Conservation (phyloP, 2,113 vertebrate genomes). For the Zeus faber region DNA sequence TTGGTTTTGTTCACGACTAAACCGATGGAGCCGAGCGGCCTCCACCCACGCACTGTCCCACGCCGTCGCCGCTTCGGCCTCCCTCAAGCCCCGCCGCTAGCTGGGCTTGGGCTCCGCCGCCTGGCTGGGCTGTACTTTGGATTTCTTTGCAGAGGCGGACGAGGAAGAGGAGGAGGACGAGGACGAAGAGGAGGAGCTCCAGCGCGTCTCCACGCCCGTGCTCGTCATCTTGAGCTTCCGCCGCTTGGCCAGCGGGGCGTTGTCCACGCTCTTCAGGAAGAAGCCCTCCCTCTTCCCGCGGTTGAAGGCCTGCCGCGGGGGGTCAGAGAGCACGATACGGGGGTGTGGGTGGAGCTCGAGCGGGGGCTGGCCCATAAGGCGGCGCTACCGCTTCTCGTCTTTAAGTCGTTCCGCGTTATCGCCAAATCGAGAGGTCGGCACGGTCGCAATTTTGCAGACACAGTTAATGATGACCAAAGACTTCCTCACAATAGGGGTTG, state of each 20-base stretch:
- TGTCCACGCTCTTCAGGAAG: conserved; percentile 91
- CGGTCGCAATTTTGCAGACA: no score
- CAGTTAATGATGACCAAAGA: no score
- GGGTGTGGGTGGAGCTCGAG: no score
- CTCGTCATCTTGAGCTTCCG: conserved; percentile 87
- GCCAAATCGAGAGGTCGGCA: no score
- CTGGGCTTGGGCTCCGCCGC: conserved; percentile 58
- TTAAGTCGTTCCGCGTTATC: no score
- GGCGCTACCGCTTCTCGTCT: no score
- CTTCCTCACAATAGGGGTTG: no score
- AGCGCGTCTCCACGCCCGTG: conserved; percentile 79
- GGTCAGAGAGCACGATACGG: neutral
- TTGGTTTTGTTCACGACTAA: conserved; percentile 18
- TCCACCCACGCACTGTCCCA: no score
- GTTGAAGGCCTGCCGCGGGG: conserved; percentile 82
- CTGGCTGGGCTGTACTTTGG: conserved; percentile 61
- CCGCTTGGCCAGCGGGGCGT: conserved; percentile 86
- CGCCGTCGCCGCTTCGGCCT: no score
- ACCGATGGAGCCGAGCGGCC: conserved; percentile 7
- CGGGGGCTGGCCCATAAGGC: no score
- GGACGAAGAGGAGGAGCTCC: conserved; percentile 80
- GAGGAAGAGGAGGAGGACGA: conserved; percentile 75
- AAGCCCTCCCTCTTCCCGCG: conserved; percentile 87
- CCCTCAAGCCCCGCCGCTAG: no score
- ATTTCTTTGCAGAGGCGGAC: conserved; percentile 44